Base-by-base conservation (phyloP, 2,113 vertebrate species). In the Podarcis raffonei region DNA sequence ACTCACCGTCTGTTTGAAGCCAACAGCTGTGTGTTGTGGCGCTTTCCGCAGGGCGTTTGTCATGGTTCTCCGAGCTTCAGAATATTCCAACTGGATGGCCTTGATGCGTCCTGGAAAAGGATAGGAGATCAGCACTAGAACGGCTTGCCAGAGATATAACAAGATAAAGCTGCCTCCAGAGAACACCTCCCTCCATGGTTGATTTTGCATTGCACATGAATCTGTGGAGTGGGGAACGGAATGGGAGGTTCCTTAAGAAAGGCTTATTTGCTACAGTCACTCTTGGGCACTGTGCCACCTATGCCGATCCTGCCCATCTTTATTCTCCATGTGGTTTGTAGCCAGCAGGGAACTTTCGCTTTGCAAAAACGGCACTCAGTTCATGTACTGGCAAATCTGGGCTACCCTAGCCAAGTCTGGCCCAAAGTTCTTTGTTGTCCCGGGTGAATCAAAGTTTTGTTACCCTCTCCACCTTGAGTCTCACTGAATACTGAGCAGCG, bases 21-120 rank as follows among this genome's bases (percentile, higher is more conserved):
- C 99, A 0, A 99, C 99, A 0, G 98, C 99, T 0, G 99, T 99
- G 97, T 99, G 98, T 90, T 99, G 99, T 0, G 99, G 99, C 0
- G 99, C 99, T 94, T 99, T 99, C 88, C 99, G 97, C 91, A 99
- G 97, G 27, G 99, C 99, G 1, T 99, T 99, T 72, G 99, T 99
- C 94, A 99, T 97, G 13, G 99, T 99, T 87, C 98, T 96, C 85
- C 99, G 96, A 0, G 99, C 99, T 95, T 99, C 99, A 0, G 98
- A 97, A 94, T 99, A 99, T 87, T 99, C 99, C 97, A 99, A 89
- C 97, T 99, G 99, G 94, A 99, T 99, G 86, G 99, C 98, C 93
- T 99, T 99, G 92, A 99, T 99, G 42, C 99, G 98, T 83, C 99
- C 99, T 99, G 96, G 3, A 83, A 66, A 72, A 48, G 62, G 88